Base-by-base conservation (phyloP, 2,888 invertebrate species). In the Ramazzottius varieornatus region DNA sequence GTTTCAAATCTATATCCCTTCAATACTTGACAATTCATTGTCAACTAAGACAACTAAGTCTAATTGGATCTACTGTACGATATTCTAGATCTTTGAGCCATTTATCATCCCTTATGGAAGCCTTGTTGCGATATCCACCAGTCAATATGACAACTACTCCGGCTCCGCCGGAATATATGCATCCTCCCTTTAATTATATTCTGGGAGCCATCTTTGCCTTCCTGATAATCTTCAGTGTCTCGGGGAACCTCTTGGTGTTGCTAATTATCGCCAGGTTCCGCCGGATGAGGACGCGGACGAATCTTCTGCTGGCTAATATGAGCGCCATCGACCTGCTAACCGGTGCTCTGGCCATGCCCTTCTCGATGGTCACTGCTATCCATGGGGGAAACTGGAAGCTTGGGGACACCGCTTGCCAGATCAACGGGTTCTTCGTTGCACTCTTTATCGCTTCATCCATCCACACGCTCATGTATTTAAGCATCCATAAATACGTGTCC, bases 401-500 rank as follows among this genome's bases (percentile, higher is more conserved):
- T 65, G 73, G 73, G 1, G 67, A 72, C 0, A 67, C 65, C 1
- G 68, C 72, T 40, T 78, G 78, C 68, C 70, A 72, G 67, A 70
- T 78, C 63, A 77, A 77, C 66, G 77, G 76, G 1, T 77, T 77
- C 71, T 69, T 75, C 46, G 75, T 74, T 70, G 73, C 75, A 20
- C 70, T 77, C 33, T 75, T 76, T 65, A 72, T 77, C 65, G 73
- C 77, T 32, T 72, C 76, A 16, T 78, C 78, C 46, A 74, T 77
- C 65, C 78, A 78, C 67, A 77, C 77, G 1, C 71, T 78, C 20
- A 78, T 78, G 78, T 77, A 76, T 68, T 78, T 78, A 63, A 72
- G 73, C 67, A 68, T 75, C 32, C 54, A 54, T 29, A 54, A 54
- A 29, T 54, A 54, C 24, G 8, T 54, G 16, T 54, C 54, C 54